Base-by-base conservation (phyloP, 2,797 vertebrate species). In the Antrozous pallidus region DNA sequence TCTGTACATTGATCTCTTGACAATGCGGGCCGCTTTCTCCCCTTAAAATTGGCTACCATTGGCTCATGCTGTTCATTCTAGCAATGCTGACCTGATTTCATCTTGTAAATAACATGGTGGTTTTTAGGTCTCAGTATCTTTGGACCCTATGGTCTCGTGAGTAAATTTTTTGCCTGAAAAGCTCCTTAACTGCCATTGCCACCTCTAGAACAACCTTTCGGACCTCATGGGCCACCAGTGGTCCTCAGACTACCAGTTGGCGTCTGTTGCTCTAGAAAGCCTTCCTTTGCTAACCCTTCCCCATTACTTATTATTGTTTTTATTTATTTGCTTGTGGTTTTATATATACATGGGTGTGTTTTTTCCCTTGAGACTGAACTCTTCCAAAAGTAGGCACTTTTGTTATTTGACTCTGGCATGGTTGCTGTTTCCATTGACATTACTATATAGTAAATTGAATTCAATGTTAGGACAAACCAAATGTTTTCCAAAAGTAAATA, bases 291-390 rank as follows among this genome's bases (percentile, higher is more conserved):
- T 88, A 24, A 75, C 28, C 11, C 6, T 79, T 94, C 12, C 69
- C 4, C 87, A 1, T 90, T 47, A 78, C 38, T 92, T 40, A 63
- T 67, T 42, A 16, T 26, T 81, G 38, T 9, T 45, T 75, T 94
- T 63, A 38, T 94, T 94, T 88, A 63, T 92, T 94, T 96, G 81
- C 56, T 95, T 94, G n/a, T 79, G 73, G 24, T 31, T 61, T 61
- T 61, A 65, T 92, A 7, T 79, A 47, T 70, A 73, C 7, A 20
- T 31, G 51, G 38, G 2, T 49, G 10, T 63, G 2, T 10, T 24
- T 54, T 38, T 69, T 69, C 22, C 11, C 28, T 54, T 65, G 17
- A 58, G 33, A 75, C 6, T 18, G 14, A 67, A 70, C 40, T 79
- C 54, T 94, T 61, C 80, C 20, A 75, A 77, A 90, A 63, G 40